Percentiles rank a stretch among this genome's conserved stretches.
Evolutionary conservation across 2,888 invertebrate genomes (phyloP).

Genomic region (Leptinotarsa tumamoca): DNA sequence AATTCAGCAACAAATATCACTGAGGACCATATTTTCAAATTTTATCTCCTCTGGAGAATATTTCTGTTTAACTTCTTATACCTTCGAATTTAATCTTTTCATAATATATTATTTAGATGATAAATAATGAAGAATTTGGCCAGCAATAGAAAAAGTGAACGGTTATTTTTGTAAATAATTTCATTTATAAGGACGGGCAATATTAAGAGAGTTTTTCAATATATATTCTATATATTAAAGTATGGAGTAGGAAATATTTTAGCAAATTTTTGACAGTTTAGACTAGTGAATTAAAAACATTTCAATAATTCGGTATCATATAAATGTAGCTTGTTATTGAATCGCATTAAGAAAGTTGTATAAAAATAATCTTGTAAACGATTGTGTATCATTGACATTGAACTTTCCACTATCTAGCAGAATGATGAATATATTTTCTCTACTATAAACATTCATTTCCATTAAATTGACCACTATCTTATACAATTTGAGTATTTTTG

Average conservation of each 20-base stretch:
- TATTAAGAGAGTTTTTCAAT: slow-evolving; percentile 17
- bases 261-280: slow-evolving; percentile 48
- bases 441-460: no score
- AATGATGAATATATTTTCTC: background rate
- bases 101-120: no score
- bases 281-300: slow-evolving; percentile 35
- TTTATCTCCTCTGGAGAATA: no score
- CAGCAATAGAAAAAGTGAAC: background rate
- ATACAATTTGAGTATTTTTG: no score
- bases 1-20: slow-evolving; percentile 3
- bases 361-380: background rate
- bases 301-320: slow-evolving; percentile 30
- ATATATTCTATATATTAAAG: slow-evolving; percentile 35
- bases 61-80: no score
- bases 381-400: background rate
- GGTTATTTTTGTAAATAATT: slow-evolving; percentile 1
- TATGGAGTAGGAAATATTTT: slow-evolving; percentile 46
- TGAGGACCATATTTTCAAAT: slow-evolving; percentile 4
- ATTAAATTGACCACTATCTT: no score
- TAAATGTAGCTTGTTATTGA: slow-evolving; percentile 27
- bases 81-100: no score
- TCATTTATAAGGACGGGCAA: slow-evolving; percentile 3
- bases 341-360: background rate
- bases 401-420: background rate
- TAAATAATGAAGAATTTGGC: background rate